Percentiles rank a stretch among this genome's conserved stretches.
Evolutionary conservation across 2,888 invertebrate genomes (phyloP).

Genomic region (Argyra leucocephala): DNA sequence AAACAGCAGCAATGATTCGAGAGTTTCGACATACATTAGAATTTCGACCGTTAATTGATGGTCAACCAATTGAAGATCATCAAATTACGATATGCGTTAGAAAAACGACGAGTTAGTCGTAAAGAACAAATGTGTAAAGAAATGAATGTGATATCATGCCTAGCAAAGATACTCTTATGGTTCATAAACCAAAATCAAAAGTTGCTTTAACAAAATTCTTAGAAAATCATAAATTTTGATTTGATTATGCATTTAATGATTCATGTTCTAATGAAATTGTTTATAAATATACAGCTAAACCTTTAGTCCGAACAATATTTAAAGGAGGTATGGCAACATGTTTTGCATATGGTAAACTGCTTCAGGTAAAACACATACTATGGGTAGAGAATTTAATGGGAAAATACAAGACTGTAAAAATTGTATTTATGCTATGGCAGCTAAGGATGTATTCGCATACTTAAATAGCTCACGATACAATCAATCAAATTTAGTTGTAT

Average conservation of each 20-base stretch:
- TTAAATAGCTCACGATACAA: constrained; percentile 74
- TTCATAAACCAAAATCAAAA: constrained; percentile 91
- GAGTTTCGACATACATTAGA: constrained; percentile 79
- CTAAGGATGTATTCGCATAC: constrained; percentile 84
- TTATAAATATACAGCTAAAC: constrained; percentile 96
- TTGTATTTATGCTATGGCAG: constrained; percentile 96
- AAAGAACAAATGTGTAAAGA: constrained; percentile 80
- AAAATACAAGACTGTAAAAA: constrained; percentile 93
- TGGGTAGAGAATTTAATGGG: constrained; percentile 96
- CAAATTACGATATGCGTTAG: constrained; percentile 97
- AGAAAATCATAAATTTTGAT: constrained; percentile 96
- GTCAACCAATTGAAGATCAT: constrained; percentile 82
- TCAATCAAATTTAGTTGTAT: constrained; percentile 75
- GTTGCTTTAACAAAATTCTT: constrained; percentile 98
- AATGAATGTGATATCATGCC: constrained; percentile 95
- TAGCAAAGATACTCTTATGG: constrained; percentile 82
- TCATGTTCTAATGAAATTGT: constrained; percentile 90
- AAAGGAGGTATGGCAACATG: constrained; percentile 99
- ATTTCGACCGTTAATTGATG: constrained; percentile 75
- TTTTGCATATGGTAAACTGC: constrained; percentile 99
- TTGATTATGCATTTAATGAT: constrained; percentile 98
- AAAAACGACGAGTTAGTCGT: constrained; percentile 92
- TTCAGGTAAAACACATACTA: constrained; percentile 92
- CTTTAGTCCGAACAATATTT: constrained; percentile 93
- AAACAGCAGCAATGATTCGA: constrained; percentile 91